These are phyloP conservation scores for Homarus gammarus DNA, from an alignment of 2,888 invertebrate genomes.

Conservation along the genomic window DNA sequence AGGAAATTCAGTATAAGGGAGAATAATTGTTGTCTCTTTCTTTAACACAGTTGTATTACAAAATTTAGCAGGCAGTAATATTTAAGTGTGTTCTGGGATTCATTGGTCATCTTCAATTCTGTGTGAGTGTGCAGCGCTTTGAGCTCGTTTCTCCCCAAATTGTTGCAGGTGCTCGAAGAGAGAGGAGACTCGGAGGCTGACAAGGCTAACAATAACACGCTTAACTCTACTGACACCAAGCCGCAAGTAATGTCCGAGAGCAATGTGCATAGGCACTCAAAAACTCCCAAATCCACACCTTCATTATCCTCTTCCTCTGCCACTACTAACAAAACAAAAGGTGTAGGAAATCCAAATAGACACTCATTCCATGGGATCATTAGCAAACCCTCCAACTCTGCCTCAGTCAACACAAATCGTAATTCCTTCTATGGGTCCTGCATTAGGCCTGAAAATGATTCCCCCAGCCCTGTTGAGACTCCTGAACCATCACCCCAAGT, in stretches of 20 bases:
- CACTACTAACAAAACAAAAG: constrained; percentile 33
- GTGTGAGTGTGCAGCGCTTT: constrained; percentile 23
- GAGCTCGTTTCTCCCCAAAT: constrained; percentile 49
- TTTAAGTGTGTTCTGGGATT: background rate
- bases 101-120: background rate
- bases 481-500: background rate
- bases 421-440: constrained; percentile 58
- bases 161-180: constrained; percentile 70
- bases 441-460: constrained; percentile 48
- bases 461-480: constrained; percentile 32
- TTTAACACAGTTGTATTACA: too few species aligned
- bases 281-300: constrained; percentile 39
- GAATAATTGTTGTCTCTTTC: too few species aligned
- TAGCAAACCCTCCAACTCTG: constrained; percentile 25
- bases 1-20: too few species aligned
- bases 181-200: constrained; percentile 64
- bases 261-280: constrained; percentile 53
- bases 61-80: too few species aligned
- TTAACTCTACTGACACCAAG: constrained; percentile 67
- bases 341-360: constrained; percentile 61
- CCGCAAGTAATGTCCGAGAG: constrained; percentile 64
- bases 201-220: constrained; percentile 73
- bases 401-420: constrained; percentile 29
- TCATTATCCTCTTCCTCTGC: constrained; percentile 54
- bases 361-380: constrained; percentile 70